Evolutionary conservation across 2,888 invertebrate genomes (phyloP).

Genomic region (Carterocephalus palaemon): DNA sequence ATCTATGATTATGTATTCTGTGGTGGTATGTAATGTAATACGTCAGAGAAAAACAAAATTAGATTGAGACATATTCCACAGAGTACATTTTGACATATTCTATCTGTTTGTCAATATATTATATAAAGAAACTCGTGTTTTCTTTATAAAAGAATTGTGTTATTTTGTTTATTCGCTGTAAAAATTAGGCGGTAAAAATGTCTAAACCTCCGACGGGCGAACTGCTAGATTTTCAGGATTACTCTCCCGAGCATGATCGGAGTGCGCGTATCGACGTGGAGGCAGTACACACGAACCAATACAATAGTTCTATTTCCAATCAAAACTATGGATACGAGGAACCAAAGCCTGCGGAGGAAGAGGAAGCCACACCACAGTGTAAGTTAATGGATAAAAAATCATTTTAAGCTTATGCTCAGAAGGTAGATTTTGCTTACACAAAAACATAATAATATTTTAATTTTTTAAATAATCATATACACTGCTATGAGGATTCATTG

Average conservation of each 20-base stretch:
- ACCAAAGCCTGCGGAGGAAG: constrained; percentile 51
- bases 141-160: too few relatives aligned
- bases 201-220: constrained; percentile 78
- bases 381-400: constrained; percentile 38
- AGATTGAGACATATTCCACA: too few relatives aligned
- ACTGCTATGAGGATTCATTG: not conserved
- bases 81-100: too few relatives aligned
- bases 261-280: constrained; percentile 83
- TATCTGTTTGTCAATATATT: too few relatives aligned
- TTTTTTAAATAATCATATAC: not conserved
- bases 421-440: not conserved
- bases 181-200: constrained; percentile 44
- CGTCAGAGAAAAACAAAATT: too few relatives aligned
- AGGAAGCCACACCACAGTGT: constrained; percentile 52
- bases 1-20: too few relatives aligned
- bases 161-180: too few relatives aligned
- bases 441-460: constrained; percentile 1
- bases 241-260: constrained; percentile 78
- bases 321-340: constrained; percentile 63
- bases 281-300: constrained; percentile 76
- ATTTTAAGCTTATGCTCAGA: not conserved
- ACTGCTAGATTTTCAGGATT: constrained; percentile 86
- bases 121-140: too few relatives aligned
- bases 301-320: constrained; percentile 62
- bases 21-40: too few relatives aligned